Conservation (phyloP, 2,113 vertebrate species). For the Caracal caracal region DNA sequence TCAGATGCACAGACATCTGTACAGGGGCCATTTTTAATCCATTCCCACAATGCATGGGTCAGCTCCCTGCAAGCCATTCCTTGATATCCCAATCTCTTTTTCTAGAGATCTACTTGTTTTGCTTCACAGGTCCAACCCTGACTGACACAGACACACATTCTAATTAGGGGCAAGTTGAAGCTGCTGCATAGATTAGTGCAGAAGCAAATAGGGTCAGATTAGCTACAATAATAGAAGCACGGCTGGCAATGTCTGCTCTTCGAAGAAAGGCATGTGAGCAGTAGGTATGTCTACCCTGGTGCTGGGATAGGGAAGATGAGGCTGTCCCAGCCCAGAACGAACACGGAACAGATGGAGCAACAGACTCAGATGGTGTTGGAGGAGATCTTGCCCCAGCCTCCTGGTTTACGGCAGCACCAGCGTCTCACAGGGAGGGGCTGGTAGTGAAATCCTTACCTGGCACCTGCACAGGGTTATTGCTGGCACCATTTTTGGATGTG, state of each 20-base stretch:
- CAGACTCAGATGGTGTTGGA: fast-evolving
- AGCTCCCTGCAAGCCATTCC: background rate
- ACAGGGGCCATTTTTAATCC: background rate
- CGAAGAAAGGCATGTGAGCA: background rate
- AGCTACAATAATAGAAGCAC: background rate
- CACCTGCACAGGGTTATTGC: background rate
- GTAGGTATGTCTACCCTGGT: background rate
- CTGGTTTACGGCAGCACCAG: background rate
- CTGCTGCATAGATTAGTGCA: background rate
- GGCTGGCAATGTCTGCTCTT: background rate
- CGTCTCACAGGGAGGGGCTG: background rate
- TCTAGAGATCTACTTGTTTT: background rate
- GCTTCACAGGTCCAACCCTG: background rate
- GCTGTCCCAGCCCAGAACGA: background rate
- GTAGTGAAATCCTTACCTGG: background rate
- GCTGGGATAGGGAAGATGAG: background rate
- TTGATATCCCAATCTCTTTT: background rate
- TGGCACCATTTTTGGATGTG: background rate
- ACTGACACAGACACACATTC: background rate
- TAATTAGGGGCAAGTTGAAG: background rate
- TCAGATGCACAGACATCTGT: background rate
- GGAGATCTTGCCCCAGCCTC: background rate
- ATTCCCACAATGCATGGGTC: background rate
- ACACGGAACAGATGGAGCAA: background rate
- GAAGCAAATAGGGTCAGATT: background rate